These are phyloP conservation scores for Periphyllus acericola DNA, from an alignment of 2,888 invertebrate genomes.

Conservation along the genomic window DNA sequence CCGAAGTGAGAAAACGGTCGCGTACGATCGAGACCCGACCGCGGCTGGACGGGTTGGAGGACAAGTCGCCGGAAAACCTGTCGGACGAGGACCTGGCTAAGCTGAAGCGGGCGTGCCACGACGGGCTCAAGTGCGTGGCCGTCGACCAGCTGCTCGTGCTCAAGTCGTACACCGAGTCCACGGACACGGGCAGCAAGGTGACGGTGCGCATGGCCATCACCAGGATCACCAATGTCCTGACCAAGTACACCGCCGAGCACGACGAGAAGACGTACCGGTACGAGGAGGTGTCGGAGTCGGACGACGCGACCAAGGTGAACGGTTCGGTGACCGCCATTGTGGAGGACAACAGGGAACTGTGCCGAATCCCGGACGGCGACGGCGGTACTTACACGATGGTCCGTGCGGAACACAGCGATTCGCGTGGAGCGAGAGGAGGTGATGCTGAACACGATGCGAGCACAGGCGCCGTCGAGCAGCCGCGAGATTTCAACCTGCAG, in stretches of 20 bases:
- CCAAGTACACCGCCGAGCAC: background rate
- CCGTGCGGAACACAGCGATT: background rate
- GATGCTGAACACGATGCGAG: background rate
- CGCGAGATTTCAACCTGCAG: background rate
- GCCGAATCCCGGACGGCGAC: background rate
- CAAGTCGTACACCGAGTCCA: too few species aligned
- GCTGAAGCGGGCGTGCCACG: constrained; percentile 4
- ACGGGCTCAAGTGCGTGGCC: constrained; percentile 45
- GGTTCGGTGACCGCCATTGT: background rate
- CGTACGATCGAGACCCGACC: background rate
- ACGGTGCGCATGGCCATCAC: constrained; percentile 18
- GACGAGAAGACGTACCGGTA: constrained; percentile 3
- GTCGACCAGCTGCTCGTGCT: constrained; percentile 40
- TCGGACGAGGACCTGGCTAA: background rate
- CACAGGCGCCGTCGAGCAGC: background rate
- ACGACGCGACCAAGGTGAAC: background rate
- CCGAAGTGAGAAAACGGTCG: background rate
- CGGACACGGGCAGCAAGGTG: background rate
- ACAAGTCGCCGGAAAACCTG: background rate
- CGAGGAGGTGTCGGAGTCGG: background rate
- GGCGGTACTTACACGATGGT: background rate
- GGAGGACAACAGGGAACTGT: constrained; percentile 34
- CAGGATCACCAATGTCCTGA: constrained; percentile 30
- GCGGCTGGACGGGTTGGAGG: background rate
- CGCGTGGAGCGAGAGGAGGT: accelerated